phyloP scores from a whole-genome alignment of 1,140 invertebrate genomes.

The Matsumurasca onukii region DNA sequence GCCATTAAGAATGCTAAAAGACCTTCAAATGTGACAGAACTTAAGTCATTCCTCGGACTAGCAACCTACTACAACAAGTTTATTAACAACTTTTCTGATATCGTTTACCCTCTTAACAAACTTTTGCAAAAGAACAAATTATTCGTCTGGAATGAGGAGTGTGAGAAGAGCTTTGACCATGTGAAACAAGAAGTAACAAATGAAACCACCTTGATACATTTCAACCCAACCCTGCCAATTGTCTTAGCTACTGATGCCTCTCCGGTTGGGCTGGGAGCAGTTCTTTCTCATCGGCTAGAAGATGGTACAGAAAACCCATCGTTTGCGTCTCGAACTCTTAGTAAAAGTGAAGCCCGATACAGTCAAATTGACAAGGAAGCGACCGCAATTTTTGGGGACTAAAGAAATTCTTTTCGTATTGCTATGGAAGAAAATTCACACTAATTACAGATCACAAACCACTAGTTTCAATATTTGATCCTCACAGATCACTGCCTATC shows the following conservation, averaged over 20 bases:
- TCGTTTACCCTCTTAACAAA: slow-evolving; percentile 35
- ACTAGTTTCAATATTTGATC: background rate
- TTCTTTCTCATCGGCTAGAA: too few species aligned
- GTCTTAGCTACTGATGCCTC: too few species aligned
- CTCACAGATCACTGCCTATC: background rate
- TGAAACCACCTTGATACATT: background rate
- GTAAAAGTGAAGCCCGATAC: background rate
- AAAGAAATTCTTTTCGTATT: background rate
- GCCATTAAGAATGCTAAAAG: slow-evolving; percentile 38
- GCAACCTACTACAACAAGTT: slow-evolving; percentile 46
- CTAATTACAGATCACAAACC: background rate
- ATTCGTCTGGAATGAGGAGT: background rate
- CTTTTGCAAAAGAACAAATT: slow-evolving; percentile 13
- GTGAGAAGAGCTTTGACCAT: slow-evolving; percentile 47
- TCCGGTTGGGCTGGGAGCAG: too few species aligned
- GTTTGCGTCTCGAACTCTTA: too few species aligned
- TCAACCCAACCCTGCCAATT: background rate
- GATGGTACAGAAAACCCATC: background rate
- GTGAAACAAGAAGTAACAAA: slow-evolving; percentile 43
- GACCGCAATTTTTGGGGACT: background rate
- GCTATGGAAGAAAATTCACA: too few species aligned
- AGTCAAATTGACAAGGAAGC: background rate
- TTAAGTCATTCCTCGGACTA: slow-evolving; percentile 45
- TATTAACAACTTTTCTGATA: slow-evolving; percentile 36
- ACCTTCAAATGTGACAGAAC: slow-evolving; percentile 35